These are phyloP conservation scores for Schizotus pectinicornis DNA, from an alignment of 2,888 invertebrate genomes.

Conservation along the genomic window DNA sequence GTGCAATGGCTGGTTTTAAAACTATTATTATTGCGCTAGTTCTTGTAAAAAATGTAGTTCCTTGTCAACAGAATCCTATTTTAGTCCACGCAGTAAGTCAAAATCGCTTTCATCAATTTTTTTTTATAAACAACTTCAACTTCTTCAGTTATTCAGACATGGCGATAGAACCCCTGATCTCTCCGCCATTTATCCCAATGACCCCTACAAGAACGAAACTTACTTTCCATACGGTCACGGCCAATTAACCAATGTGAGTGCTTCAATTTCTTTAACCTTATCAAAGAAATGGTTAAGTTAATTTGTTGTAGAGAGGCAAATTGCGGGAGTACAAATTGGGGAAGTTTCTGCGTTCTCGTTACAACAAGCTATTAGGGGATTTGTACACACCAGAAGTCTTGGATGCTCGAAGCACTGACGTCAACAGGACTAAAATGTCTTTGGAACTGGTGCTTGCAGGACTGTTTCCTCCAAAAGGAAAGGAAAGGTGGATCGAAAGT, in stretches of 20 bases:
- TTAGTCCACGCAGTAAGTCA: too few relatives aligned
- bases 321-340: constrained; percentile 4
- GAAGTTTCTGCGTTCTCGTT: background rate
- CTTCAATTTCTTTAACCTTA: background rate
- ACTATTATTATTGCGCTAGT: too few relatives aligned
- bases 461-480: constrained; percentile 1
- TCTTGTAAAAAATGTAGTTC: too few relatives aligned
- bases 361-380: constrained; percentile 1
- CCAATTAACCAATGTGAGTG: constrained; percentile 3
- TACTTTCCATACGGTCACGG: constrained; percentile 7
- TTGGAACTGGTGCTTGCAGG: constrained; percentile 4
- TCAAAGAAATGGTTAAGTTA: background rate
- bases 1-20: too few relatives aligned
- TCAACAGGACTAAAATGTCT: constrained; percentile 14
- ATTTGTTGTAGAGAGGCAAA: constrained; percentile 6
- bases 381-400: constrained; percentile 7
- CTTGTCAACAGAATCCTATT: too few relatives aligned
- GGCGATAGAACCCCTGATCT: constrained; percentile 13
- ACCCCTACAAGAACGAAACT: background rate
- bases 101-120: too few relatives aligned
- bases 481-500: background rate
- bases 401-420: constrained; percentile 4
- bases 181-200: background rate
- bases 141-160: constrained; percentile 10
- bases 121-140: too few relatives aligned